A percentile compares a stretch with the other conserved stretches of the same genome.
Conservation (phyloP, 2,797 vertebrate species). For the Thalassophryne amazonica region DNA sequence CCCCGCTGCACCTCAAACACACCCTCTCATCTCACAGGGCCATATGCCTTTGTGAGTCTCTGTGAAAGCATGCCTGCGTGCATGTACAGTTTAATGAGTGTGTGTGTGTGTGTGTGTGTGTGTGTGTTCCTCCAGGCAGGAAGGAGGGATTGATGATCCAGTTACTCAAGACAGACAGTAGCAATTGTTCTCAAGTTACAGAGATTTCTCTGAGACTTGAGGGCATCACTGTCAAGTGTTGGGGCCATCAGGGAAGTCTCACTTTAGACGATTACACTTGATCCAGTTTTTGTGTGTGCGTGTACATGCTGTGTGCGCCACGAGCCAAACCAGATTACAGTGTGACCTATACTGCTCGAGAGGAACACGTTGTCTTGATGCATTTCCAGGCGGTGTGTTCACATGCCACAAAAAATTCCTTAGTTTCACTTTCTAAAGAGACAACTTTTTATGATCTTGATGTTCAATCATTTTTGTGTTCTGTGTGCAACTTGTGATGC, state of each 20-base stretch:
- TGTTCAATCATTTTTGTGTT: too few species aligned
- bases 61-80: constrained; percentile 16
- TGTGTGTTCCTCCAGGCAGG: constrained; percentile 39
- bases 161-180: constrained; percentile 75
- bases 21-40: constrained; percentile 37
- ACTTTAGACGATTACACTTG: constrained; percentile 61
- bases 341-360: too few species aligned
- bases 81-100: neutral
- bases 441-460: too few species aligned
- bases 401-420: too few species aligned
- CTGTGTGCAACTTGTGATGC: too few species aligned
- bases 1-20: constrained; percentile 17
- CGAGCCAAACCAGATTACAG: too few species aligned
- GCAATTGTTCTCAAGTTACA: constrained; percentile 72
- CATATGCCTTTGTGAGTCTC: constrained; percentile 17
- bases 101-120: constrained; percentile 14
- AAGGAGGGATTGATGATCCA: constrained; percentile 52
- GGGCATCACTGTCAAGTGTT: constrained; percentile 71
- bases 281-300: constrained; percentile 37
- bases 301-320: too few species aligned
- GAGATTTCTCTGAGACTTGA: constrained; percentile 67
- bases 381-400: too few species aligned
- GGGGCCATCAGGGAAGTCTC: constrained; percentile 67
- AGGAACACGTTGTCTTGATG: too few species aligned
- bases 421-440: too few species aligned